Conservation (phyloP, 1,140 invertebrate species). For the Patella vulgata region DNA sequence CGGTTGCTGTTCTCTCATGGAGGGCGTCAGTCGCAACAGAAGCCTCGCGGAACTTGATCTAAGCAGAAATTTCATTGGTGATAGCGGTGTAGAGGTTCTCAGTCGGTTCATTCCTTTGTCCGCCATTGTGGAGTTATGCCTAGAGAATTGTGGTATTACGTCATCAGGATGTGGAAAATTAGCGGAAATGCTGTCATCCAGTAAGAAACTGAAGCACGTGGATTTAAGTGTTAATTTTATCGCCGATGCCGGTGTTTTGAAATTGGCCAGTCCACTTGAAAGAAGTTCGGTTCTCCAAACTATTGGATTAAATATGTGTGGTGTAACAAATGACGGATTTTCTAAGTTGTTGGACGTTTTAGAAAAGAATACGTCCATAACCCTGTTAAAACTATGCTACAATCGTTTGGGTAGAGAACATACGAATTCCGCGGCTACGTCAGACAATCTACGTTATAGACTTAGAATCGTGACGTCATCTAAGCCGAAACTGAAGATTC, state of each 20-base stretch:
- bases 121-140: slow-evolving; percentile 47
- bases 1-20: slow-evolving; percentile 51
- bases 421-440: slow-evolving; percentile 43
- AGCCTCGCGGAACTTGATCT: slow-evolving; percentile 51
- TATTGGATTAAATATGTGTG: slow-evolving; percentile 63
- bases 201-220: slow-evolving; percentile 52
- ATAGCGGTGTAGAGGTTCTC: slow-evolving; percentile 52
- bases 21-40: slow-evolving; percentile 46
- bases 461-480: slow-evolving; percentile 59
- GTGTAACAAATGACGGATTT: slow-evolving; percentile 62
- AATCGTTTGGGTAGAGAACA: slow-evolving; percentile 53
- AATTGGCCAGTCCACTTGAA: slow-evolving; percentile 53
- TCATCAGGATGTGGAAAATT: slow-evolving; percentile 45
- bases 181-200: slow-evolving; percentile 49
- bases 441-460: slow-evolving; percentile 55
- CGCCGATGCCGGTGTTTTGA: slow-evolving; percentile 49
- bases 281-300: slow-evolving; percentile 56
- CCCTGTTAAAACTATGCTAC: slow-evolving; percentile 56
- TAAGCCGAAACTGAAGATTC: slow-evolving; percentile 61
- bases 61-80: slow-evolving; percentile 54
- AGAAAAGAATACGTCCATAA: slow-evolving; percentile 51
- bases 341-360: slow-evolving; percentile 55
- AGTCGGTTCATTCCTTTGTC: slow-evolving; percentile 49
- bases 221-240: slow-evolving; percentile 62
- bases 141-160: slow-evolving; percentile 62